A percentile compares a stretch with the other conserved stretches of the same genome.
These are phyloP conservation scores for Scatophagus argus DNA, from an alignment of 2,113 vertebrate species.

Conservation along the genomic window DNA sequence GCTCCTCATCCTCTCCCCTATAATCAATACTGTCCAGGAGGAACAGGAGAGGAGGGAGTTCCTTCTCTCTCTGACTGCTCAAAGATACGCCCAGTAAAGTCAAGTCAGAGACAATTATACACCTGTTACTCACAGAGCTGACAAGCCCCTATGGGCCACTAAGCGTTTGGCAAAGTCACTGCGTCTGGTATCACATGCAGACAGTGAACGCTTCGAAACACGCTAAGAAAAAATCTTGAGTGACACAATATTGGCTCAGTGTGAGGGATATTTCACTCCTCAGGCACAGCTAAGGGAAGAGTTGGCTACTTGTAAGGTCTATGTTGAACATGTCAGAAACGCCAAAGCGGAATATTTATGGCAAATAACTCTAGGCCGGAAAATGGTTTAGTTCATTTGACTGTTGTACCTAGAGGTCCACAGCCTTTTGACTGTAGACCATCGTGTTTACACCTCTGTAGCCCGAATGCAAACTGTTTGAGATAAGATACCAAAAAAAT, in stretches of 20 bases:
- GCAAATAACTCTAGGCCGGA: neutral
- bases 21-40: slow-evolving; percentile 36
- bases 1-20: slow-evolving; percentile 21
- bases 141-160: neutral
- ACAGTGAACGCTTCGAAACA: neutral
- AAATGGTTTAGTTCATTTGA: neutral
- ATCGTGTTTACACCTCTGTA: neutral
- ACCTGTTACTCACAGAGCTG: slow-evolving; percentile 17
- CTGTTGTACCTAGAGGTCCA: neutral
- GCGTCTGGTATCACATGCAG: neutral
- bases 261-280: neutral
- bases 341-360: too few species aligned
- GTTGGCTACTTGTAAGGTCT: neutral
- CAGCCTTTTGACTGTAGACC: neutral
- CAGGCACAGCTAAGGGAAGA: neutral
- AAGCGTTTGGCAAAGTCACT: neutral
- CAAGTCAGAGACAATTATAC: slow-evolving; percentile 11
- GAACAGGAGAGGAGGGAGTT: slow-evolving; percentile 8
- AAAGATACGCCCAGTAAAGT: slow-evolving; percentile 37
- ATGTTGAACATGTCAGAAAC: neutral
- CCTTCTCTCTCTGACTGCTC: neutral
- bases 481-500: too few species aligned
- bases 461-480: too few species aligned
- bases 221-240: neutral
- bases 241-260: neutral